Conservation (phyloP, 1,140 invertebrate genomes). For the Cephus cinctus region DNA sequence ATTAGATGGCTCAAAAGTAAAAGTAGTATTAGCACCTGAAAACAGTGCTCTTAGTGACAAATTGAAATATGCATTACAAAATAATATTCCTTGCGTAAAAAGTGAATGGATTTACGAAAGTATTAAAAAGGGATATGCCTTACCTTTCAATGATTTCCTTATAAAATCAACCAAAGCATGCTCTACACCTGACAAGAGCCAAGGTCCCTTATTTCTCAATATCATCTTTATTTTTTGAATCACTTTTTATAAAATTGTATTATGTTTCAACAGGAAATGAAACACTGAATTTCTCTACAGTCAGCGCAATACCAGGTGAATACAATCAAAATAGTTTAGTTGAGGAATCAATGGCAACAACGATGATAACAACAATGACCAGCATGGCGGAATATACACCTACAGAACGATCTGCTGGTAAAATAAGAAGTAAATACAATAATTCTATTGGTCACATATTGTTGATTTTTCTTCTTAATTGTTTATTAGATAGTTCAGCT, state of each 20-base stretch:
- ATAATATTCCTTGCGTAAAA: slow-evolving; percentile 70
- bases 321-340: slow-evolving; percentile 16
- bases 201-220: slow-evolving; percentile 25
- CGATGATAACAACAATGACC: slow-evolving; percentile 13
- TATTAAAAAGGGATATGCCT: slow-evolving; percentile 68
- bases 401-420: neutral
- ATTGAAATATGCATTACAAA: slow-evolving; percentile 73
- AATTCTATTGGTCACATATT: neutral
- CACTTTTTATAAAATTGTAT: neutral
- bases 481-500: slow-evolving; percentile 57
- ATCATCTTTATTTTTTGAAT: neutral
- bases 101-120: slow-evolving; percentile 80
- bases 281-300: slow-evolving; percentile 26
- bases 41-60: slow-evolving; percentile 74
- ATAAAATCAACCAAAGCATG: slow-evolving; percentile 56
- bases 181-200: slow-evolving; percentile 59
- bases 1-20: slow-evolving; percentile 45
- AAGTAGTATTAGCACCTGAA: slow-evolving; percentile 41
- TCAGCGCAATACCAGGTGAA: slow-evolving; percentile 15
- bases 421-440: neutral
- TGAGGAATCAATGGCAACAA: slow-evolving; percentile 23
- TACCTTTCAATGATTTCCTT: slow-evolving; percentile 67
- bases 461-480: neutral
- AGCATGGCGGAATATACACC: slow-evolving; percentile 7
- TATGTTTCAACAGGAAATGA: slow-evolving; percentile 2